Conservation (phyloP, 2,888 invertebrate genomes). For the Sycophila texana region DNA sequence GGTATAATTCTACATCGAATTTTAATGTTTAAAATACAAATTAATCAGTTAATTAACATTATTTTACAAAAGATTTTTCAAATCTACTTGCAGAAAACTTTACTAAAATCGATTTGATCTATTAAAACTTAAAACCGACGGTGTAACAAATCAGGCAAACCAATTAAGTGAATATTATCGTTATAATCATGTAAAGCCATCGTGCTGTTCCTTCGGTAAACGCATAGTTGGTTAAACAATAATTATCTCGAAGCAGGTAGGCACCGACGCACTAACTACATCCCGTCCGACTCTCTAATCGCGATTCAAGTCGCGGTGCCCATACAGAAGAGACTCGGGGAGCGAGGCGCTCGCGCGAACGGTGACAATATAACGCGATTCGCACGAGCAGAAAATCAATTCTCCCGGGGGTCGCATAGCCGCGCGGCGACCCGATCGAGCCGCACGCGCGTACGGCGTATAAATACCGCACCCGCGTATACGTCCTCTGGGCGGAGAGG, state of each 20-base stretch:
- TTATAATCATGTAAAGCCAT: neutral
- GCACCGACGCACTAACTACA: slow-evolving; percentile 7
- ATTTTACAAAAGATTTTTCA: no score
- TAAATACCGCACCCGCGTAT: slow-evolving; percentile 1
- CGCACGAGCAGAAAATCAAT: slow-evolving; percentile 47
- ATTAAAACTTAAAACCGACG: no score
- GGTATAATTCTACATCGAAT: no score
- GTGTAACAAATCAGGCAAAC: no score
- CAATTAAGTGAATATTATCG: no score
- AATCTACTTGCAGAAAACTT: no score
- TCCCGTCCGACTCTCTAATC: slow-evolving; percentile 29
- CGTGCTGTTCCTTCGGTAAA: neutral
- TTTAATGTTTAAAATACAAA: no score
- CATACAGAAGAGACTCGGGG: neutral
- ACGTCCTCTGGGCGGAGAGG: neutral
- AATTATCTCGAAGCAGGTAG: slow-evolving; percentile 13
- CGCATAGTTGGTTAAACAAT: slow-evolving; percentile 25
- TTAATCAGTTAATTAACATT: no score
- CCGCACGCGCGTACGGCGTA: neutral
- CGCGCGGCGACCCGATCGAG: slow-evolving; percentile 19
- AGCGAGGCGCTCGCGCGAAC: neutral
- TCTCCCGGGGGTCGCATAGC: slow-evolving; percentile 1
- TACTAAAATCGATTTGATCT: no score
- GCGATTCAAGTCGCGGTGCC: slow-evolving; percentile 11
- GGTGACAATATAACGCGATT: slow-evolving; percentile 29